These are phyloP conservation scores for Neomorphus geoffroyi DNA, from an alignment of 2,797 vertebrate genomes.

Conservation along the genomic window DNA sequence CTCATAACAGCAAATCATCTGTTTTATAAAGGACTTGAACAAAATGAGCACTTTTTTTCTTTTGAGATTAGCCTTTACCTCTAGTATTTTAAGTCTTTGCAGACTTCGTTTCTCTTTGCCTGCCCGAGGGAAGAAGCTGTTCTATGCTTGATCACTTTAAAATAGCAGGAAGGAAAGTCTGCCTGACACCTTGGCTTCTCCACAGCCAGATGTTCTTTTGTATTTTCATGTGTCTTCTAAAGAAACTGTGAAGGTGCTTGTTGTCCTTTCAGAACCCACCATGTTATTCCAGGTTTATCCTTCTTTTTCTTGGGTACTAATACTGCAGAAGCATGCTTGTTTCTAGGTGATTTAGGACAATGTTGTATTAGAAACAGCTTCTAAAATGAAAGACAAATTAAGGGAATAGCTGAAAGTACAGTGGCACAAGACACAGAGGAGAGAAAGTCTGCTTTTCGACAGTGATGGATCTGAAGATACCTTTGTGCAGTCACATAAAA, in stretches of 20 bases:
- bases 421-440: not conserved
- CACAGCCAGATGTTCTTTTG: not conserved
- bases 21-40: not conserved
- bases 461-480: not conserved
- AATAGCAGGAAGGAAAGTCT: not conserved
- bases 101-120: not conserved
- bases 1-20: not conserved
- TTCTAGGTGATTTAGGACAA: not conserved
- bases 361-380: not conserved
- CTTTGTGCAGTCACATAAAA: not conserved
- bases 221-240: not conserved
- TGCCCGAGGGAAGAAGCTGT: slow-evolving; percentile 47
- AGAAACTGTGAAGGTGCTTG: not conserved
- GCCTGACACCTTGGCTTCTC: not conserved
- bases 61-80: not conserved
- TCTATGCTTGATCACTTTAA: slow-evolving; percentile 34
- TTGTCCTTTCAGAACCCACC: not conserved
- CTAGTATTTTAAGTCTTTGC: not conserved
- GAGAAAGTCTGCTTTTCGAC: not conserved
- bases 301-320: not conserved
- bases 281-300: not conserved
- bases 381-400: not conserved
- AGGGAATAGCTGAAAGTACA: not conserved
- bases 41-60: not conserved
- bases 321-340: not conserved